Evolutionary conservation across 2,797 vertebrate species (phyloP), one percentile per base, ranked within the genome.

Genomic region (Diglossa cyanea): DNA sequence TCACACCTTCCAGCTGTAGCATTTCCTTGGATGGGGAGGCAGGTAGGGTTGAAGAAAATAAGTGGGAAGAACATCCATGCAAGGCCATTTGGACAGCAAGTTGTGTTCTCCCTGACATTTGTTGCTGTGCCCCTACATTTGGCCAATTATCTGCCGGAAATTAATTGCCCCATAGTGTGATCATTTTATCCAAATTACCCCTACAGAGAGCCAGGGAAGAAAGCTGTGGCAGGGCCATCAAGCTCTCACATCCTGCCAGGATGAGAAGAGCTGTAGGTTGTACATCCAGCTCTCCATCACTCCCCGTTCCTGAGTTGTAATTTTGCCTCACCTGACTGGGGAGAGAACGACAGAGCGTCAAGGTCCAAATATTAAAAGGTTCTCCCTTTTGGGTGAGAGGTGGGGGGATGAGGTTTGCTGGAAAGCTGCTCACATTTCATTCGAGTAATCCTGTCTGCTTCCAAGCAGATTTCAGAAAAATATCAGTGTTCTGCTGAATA

Each of bases 401-500:
- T 83, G 50, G 50, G 37, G 55, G 83, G 63, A 47, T 88, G 85
- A 95, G 71, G 76, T 93, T 95, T 92, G 63, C 95, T 96, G 94
- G 95, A 95, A 97, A 97, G 73, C 81, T 86, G 63, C 63, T 95
- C 71, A 78, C 53, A 58, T 97, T 97, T 96, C 96, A 54, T 81
- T 96, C 4, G 3, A 91, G 85, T 95, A 97, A 97, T 95, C 96
- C 96, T 58, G 84, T 90, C 94, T 97, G 84, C 87, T 97, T 97
- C 93, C 90, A 96, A 93, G 88, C 67, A 96, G 95, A 95, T 96
- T 97, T 95, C 78, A 96, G 94, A 85, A 94, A 95, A 94, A 95
- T 96, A 96, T 94, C 93, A 85, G 48, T 91, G 94, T 90, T 97
- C 87, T 95, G 95, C 91, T 97, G 95, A 96, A 94, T 95, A 91